Evolutionary conservation across 1,140 invertebrate genomes (phyloP).

Genomic region (Hycleus cichorii): DNA sequence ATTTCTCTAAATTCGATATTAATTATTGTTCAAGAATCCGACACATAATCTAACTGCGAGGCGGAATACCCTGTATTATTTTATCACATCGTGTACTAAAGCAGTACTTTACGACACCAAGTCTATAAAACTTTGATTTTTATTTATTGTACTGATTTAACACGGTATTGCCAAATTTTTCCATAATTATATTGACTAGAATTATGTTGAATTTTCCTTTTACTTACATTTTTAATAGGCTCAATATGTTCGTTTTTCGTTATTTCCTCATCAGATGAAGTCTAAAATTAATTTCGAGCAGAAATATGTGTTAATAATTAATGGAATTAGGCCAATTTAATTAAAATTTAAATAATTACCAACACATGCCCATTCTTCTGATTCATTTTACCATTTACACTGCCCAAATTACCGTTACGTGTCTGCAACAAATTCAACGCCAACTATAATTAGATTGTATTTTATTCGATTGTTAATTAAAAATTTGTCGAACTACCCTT

Average conservation of each 20-base stretch:
- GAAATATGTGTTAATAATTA: background rate
- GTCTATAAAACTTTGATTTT: background rate
- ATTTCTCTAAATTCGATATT: no score
- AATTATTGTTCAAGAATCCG: no score
- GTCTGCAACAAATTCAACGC: background rate
- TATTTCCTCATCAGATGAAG: constrained; percentile 16
- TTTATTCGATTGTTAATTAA: no score
- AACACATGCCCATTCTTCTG: constrained; percentile 14
- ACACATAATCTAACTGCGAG: no score
- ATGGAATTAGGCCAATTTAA: constrained; percentile 2
- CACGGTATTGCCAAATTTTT: background rate
- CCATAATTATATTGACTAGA: constrained; percentile 5
- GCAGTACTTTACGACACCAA: no score
- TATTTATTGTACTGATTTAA: background rate
- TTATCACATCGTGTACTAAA: no score
- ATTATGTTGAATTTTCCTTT: constrained; percentile 2
- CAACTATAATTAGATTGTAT: no score
- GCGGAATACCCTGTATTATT: no score
- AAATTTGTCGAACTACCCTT: no score
- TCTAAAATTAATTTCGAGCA: background rate
- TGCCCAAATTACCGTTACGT: background rate
- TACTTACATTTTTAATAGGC: constrained; percentile 13
- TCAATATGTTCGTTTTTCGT: constrained; percentile 3
- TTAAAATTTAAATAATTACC: constrained; percentile 5
- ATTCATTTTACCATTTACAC: background rate